Evolutionary conservation across 2,113 vertebrate genomes (phyloP).

Genomic region (Aspidoscelis tigris): DNA sequence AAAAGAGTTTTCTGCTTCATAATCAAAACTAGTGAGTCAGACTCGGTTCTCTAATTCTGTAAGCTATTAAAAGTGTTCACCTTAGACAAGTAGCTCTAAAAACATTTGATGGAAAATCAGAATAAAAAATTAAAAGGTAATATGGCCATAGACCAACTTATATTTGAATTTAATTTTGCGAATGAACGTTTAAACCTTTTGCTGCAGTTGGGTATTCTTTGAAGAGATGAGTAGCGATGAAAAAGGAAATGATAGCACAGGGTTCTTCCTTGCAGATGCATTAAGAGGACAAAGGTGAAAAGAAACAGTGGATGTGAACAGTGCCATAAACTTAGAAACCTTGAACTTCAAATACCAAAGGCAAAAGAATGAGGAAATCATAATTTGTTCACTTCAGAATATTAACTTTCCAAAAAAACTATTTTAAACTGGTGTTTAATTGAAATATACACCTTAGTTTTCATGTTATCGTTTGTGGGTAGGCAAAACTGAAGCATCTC

Average conservation of each 20-base stretch:
- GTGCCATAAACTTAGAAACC: neutral
- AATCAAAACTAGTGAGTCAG: neutral
- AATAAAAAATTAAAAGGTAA: neutral
- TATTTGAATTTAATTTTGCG: neutral
- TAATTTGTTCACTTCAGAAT: neutral
- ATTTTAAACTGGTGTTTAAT: neutral
- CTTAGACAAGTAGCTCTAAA: neutral
- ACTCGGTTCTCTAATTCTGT: too few species aligned
- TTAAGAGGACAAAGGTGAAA: conserved; percentile 53
- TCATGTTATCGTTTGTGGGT: neutral
- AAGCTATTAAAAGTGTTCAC: neutral
- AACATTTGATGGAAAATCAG: neutral
- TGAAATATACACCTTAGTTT: neutral
- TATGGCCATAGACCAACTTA: neutral
- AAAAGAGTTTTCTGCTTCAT: neutral
- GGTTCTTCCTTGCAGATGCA: neutral
- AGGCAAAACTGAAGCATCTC: neutral
- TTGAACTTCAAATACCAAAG: neutral
- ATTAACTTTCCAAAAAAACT: rapidly evolving
- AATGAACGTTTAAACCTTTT: neutral
- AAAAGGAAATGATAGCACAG: conserved; percentile 1
- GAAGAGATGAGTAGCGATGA: neutral
- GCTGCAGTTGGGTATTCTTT: conserved; percentile 2
- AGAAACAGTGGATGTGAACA: neutral
- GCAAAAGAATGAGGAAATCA: conserved; percentile 12